Evolutionary conservation across 1,140 invertebrate genomes (phyloP), one percentile per base, ranked within the genome.

Genomic region (Drosophila tani): DNA sequence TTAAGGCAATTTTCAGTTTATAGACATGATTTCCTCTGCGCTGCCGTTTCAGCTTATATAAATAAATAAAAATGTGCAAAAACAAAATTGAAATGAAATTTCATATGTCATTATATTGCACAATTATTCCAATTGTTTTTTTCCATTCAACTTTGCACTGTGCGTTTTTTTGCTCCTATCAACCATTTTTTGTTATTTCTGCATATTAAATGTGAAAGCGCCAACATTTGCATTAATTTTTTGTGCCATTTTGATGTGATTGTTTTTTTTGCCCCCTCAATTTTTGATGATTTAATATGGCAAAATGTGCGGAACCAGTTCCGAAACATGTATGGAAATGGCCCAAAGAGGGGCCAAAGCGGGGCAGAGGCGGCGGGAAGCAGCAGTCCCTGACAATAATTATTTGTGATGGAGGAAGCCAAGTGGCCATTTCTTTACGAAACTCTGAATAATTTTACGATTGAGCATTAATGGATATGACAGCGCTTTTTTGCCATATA

Each of bases 11-110:
- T 68, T 79, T 35, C 60, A 79, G 62, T 86, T 71, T 82, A 85
- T 75, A 58, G 47, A 68, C 64, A 71, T 71, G 59, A 79, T 73
- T 86, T 86, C 70, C 66, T 73, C 67, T 69, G 35, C 67, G 65
- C 24, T 24, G 55, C n/a, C 45, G 24, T 47, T 38, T 17, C 56
- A 14, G 43, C 68, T 74, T 74, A 27, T 32, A 55, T 73, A 74
- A 38, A 74, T 74, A 74, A 74, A 74, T 62, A 67, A 58, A 50
- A 45, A 29, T 27, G 55, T 43, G 47, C 46, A 77, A 59, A 68
- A 67, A 75, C 51, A 49, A 81, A 77, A 82, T 87, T 64, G 65
- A 79, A 87, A 73, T 87, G 64, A 65, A 79, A 79, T 82, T 86
- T 76, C 59, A 82, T 79, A 63, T 79, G 79, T 82, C 75, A 70